Evolutionary conservation across 2,888 invertebrate species (phyloP), one percentile per base, ranked within the genome.

Genomic region (Pseudeuparius sepicola): DNA sequence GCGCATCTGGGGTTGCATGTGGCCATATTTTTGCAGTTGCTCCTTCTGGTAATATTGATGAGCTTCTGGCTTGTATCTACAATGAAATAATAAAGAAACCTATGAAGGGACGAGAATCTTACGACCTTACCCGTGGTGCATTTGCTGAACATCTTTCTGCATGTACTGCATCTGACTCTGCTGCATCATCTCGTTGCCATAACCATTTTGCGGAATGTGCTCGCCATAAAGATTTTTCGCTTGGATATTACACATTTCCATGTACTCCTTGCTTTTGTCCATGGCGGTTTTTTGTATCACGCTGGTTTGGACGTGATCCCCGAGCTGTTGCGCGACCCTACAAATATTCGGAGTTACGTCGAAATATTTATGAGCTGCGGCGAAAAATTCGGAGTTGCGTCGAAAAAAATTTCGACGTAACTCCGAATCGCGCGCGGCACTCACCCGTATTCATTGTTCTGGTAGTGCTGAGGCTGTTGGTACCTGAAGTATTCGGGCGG

Each of bases 211-310:
- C n/a, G n/a, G n/a, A n/a, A n/a, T n/a, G n/a, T n/a, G n/a, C n/a
- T n/a, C n/a, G n/a, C n/a, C n/a, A n/a, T n/a, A n/a, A n/a, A n/a
- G n/a, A n/a, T n/a, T n/a, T n/a, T n/a, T n/a, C n/a, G n/a, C n/a
- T n/a, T n/a, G n/a, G n/a, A n/a, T 45, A 38, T 50, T 57, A 44
- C 58, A 58, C 54, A 59, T 54, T 16, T 60, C 60, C 49, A 57
- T 50, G 37, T 51, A 54, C 10, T 57, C 56, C 37, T 59, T 60
- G 24, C 56, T 51, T 44, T 60, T 59, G n/a, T n/a, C n/a, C n/a
- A n/a, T n/a, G n/a, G n/a, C n/a, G 18, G 53, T 51, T 40, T 57
- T 57, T 37, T 55, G 55, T 29, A 56, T 52, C 30, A 52, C 50
- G 33, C 52, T 41, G 7, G 53, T 43, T 13, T 54, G 41, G n/a